Conservation (phyloP, 2,888 invertebrate species). For the Argynnis bischoffii region DNA sequence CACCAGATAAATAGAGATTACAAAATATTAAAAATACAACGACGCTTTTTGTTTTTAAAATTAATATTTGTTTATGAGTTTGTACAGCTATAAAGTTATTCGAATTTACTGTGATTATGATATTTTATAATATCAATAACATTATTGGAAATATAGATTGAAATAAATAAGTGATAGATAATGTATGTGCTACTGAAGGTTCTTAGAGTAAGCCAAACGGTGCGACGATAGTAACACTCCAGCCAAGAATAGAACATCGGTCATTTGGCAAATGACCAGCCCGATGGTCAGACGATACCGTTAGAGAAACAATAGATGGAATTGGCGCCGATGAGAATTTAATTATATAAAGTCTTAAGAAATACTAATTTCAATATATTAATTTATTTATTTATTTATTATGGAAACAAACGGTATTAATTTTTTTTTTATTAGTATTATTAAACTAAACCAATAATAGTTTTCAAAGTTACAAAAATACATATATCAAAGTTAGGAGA, state of each 20-base stretch:
- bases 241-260: conserved; percentile 45
- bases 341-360: conserved; percentile 32
- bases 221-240: conserved; percentile 40
- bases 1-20: too few relatives aligned
- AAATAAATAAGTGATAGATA: conserved; percentile 14
- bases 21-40: too few relatives aligned
- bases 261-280: conserved; percentile 48
- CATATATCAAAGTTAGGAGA: too few relatives aligned
- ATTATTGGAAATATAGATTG: not conserved
- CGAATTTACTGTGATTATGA: not conserved
- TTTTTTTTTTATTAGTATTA: too few relatives aligned
- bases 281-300: conserved; percentile 42
- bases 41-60: too few relatives aligned
- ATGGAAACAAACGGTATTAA: too few relatives aligned
- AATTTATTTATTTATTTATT: too few relatives aligned
- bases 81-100: not conserved
- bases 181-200: conserved; percentile 30
- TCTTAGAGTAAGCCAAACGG: conserved; percentile 40
- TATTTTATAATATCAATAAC: not conserved
- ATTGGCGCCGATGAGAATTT: conserved; percentile 40
- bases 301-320: conserved; percentile 45
- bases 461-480: too few relatives aligned
- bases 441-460: too few relatives aligned
- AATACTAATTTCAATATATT: conserved; percentile 10
- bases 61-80: too few relatives aligned